Evolutionary conservation across 2,888 invertebrate genomes (phyloP).

Genomic region (Hypsopygia costalis): DNA sequence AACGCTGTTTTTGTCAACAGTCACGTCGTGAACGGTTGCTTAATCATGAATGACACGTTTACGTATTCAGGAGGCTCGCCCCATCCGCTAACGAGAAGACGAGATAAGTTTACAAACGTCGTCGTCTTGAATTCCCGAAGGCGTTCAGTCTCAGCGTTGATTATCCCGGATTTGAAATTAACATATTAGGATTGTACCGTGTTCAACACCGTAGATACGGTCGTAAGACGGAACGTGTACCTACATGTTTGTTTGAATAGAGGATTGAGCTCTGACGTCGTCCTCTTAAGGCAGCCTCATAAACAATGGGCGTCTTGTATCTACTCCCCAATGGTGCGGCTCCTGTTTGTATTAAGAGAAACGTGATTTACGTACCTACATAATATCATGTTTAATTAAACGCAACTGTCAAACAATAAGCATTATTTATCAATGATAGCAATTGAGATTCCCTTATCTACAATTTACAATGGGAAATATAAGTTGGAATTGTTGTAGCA

Average conservation of each 20-base stretch:
- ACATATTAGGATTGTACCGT: slow-evolving; percentile 59
- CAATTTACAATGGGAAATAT: slow-evolving; percentile 8
- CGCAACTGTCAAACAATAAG: slow-evolving; percentile 21
- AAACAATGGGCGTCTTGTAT: slow-evolving; percentile 46
- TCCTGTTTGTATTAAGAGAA: slow-evolving; percentile 26
- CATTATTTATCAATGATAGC: slow-evolving; percentile 23
- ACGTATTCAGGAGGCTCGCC: slow-evolving; percentile 69
- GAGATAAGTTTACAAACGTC: slow-evolving; percentile 76
- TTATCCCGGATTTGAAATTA: slow-evolving; percentile 72
- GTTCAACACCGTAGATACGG: slow-evolving; percentile 25
- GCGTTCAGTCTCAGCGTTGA: slow-evolving; percentile 62
- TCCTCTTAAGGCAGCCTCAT: slow-evolving; percentile 39
- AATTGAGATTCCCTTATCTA: slow-evolving; percentile 9
- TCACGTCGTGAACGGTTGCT: slow-evolving; percentile 61
- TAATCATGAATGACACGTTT: slow-evolving; percentile 74
- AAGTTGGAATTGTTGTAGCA: too few species aligned
- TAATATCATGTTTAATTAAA: slow-evolving; percentile 23
- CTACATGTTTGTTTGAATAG: slow-evolving; percentile 57
- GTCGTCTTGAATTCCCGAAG: slow-evolving; percentile 68
- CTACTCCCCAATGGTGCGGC: slow-evolving; percentile 20
- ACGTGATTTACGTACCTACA: slow-evolving; percentile 24
- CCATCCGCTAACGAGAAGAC: slow-evolving; percentile 70
- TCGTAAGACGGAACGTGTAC: slow-evolving; percentile 18
- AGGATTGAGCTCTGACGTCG: slow-evolving; percentile 54
- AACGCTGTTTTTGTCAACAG: slow-evolving; percentile 61